Evolutionary conservation across 2,888 invertebrate species (phyloP), one percentile per base, ranked within the genome.

Genomic region (Melitaea athalia): DNA sequence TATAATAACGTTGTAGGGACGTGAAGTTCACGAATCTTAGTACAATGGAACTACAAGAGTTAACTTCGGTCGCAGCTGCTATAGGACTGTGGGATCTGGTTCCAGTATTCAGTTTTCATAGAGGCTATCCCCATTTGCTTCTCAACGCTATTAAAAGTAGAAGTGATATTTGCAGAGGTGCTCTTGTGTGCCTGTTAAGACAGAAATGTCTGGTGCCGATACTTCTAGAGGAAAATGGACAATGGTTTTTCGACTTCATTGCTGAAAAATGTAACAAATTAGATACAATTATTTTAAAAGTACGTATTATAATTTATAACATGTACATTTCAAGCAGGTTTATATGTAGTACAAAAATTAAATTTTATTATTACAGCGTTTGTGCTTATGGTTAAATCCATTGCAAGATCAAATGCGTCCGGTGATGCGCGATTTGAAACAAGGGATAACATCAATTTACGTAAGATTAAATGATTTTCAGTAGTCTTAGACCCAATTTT

Each of bases 281-380:
- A 69, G 94, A 94, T 77, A 89, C 89, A 17, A 87, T 84, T 64
- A 87, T 94, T 76, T 85, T 95, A 64, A 94, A 94, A 91, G 95
- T 95, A 83, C 79, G 0, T 49, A 45, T 45, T 49, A 10, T 55
- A 5, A 31, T 55, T 42, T 60, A 11, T 60, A 49, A 45, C 24
- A 52, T 61, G 61, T 14, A 14, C 45, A 45, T 14, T 55, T 33
- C 0, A 33, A 8, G 7, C 14, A 12, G 5, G 63, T n/a, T 8
- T 43, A 50, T 17, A 24, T 66, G 17, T 5, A 45, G n/a, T 55
- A 31, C 42, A 50, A 64, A 49, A 64, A 31, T 60, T 66, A 72
- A 63, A 49, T 38, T 61, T 75, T 78, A 10, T 64, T 61, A 31
- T 86, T 85, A 63, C 80, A 93, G 93, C 84, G 84, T 67, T 72